Base-by-base conservation (phyloP, 2,113 vertebrate genomes). In the Nibea albiflora region DNA sequence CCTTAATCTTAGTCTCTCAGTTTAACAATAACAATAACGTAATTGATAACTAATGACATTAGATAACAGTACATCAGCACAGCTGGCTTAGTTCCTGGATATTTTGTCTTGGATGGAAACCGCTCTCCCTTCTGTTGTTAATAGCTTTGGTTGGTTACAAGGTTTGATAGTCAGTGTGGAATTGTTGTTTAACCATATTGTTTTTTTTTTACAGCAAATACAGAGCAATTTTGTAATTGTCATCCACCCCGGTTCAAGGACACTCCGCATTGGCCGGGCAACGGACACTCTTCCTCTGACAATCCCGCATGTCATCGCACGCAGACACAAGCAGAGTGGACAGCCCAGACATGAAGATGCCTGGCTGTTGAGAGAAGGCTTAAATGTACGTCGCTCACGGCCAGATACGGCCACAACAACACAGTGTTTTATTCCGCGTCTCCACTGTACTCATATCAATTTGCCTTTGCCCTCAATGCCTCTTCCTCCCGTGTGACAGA, bases 181-280 rank as follows among this genome's bases (percentile, higher is more conserved):
- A 2, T 46, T 11, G 4, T 12, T 46, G 12, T 46, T 12, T 44
- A 44, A 44, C 11, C 44, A 44, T 44, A 44, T 12, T 44, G 4
- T 31, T 39, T 39, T 9, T 39, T 39, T 86, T 74, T 91, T 87
- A 54, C 93, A 99, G 98, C 98, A 98, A 96, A 99, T 99, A 57
- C 98, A 99, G 88, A 98, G 96, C 91, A 98, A 98, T 90, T 98
- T 98, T 81, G 94, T 99, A 2, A 92, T 99, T 11, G 97, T 99
- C 80, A 97, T 99, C 80, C 96, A 98, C 85, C 97, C 98, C 1
- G 98, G 98, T 44, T 99, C 98, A 0, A 96, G 93, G 58, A 96
- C 95, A 0, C 93, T 99, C 56, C 95, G 97, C 50, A 94, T 98
- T 20, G 98, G 98, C 4, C 93, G 98, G 91, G 98, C 98, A 50